Conservation (phyloP, 92 coral and sea anemone genomes). For the Siderastrea radians region DNA sequence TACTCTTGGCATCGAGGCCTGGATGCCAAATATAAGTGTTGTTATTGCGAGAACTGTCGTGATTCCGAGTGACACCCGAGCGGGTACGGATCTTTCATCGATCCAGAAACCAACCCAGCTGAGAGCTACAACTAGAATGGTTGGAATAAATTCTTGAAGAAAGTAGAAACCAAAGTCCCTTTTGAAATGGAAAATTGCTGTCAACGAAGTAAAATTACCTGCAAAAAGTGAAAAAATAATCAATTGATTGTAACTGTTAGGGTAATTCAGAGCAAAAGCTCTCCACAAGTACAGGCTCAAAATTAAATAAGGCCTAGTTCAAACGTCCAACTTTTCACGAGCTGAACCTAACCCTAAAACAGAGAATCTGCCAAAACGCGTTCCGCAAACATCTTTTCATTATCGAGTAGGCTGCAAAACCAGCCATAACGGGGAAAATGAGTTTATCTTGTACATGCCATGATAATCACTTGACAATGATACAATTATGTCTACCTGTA, state of each 20-base stretch:
- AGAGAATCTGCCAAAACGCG: no score
- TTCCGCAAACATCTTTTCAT: no score
- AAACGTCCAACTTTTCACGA: no score
- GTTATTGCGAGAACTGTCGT: constrained; percentile 80
- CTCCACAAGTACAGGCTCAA: no score
- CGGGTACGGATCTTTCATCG: constrained; percentile 80
- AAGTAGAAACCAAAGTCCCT: constrained; percentile 63
- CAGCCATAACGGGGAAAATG: no score
- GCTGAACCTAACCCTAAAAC: no score
- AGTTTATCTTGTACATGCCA: background rate
- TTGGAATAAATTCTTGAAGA: constrained; percentile 65
- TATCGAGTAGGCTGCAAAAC: no score
- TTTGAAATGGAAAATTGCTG: constrained; percentile 41
- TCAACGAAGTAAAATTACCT: constrained; percentile 47
- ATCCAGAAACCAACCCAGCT: constrained; percentile 84
- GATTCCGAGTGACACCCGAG: constrained; percentile 81
- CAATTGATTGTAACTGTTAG: background rate
- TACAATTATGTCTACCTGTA: constrained; percentile 5
- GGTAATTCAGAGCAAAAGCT: background rate
- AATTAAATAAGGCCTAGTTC: no score
- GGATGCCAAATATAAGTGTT: constrained; percentile 67
- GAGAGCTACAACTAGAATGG: constrained; percentile 55
- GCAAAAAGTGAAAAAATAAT: background rate
- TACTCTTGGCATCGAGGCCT: constrained; percentile 67
- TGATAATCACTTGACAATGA: background rate